Base-by-base conservation (phyloP, 2,888 invertebrate genomes). In the Noctua pronuba region DNA sequence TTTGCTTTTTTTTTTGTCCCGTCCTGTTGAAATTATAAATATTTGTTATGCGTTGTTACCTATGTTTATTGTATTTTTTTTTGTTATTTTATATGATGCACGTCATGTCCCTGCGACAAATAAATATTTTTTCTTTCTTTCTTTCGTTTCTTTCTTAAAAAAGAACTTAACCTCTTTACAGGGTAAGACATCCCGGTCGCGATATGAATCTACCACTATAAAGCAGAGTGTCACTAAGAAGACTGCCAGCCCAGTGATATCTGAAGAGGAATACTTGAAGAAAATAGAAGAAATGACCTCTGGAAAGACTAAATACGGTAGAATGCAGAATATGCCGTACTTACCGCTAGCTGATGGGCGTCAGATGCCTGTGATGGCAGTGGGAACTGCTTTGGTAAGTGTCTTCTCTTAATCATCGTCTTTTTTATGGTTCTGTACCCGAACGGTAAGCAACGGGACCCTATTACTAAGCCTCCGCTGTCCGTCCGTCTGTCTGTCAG, bases 301-400 rank as follows among this genome's bases (percentile, higher is more conserved):
- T 0, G 95, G 92, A 0, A 94, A 89, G 72, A 35, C 76, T 1
- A 92, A 82, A 0, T 94, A 92, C 67, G 94, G 93, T 0, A 86
- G 31, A 1, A 58, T 90, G 0, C 72, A 80, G 3, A 82, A 89
- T 0, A 91, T 94, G 90, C 84, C 90, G 0, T 89, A 83, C 6
- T 60, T 94, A 0, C 88, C 89, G 1, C 86, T 96, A 0, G 83
- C 87, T 0, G 92, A 94, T 77, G 94, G 93, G 0, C 70, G 76
- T 0, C 72, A 87, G 0, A 95, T 96, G 90, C 96, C 96, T 0
- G 91, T 91, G 0, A 31, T 96, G 0, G 91, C 92, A 1, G 41
- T 95, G 2, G 96, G 96, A 0, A 96, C 96, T 0, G 95, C 96
- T 18, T 70, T 93, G 93, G 96, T 96, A 80, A 93, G 93, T 65